A percentile compares a stretch with the other conserved stretches of the same genome.
These are phyloP conservation scores for Mirounga angustirostris DNA, from an alignment of 2,113 vertebrate species.

Conservation along the genomic window DNA sequence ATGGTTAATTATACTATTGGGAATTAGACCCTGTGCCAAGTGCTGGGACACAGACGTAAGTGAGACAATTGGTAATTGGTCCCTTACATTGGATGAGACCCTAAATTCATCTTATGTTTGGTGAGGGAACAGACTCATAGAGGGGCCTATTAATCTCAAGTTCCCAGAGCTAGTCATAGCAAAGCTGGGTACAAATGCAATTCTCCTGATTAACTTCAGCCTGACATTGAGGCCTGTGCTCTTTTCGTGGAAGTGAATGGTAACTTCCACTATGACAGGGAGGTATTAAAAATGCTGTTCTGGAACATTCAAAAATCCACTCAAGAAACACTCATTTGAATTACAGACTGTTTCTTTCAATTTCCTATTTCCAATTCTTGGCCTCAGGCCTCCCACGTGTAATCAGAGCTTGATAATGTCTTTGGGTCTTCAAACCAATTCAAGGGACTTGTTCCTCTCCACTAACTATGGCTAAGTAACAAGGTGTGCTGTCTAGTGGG, in stretches of 20 bases:
- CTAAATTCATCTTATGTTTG: not conserved
- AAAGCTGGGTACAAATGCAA: not conserved
- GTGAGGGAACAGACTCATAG: not conserved
- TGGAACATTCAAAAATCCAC: constrained; percentile 9
- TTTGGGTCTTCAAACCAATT: not conserved
- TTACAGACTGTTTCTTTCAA: not conserved
- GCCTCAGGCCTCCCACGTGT: not conserved
- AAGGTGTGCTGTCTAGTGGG: not conserved
- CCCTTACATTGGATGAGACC: not conserved
- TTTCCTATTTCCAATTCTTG: not conserved
- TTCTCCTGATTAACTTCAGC: not conserved
- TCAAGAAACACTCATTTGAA: not conserved
- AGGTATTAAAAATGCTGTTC: not conserved
- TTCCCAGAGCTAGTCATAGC: not conserved
- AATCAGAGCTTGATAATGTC: not conserved
- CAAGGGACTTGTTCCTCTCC: not conserved
- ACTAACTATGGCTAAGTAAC: not conserved
- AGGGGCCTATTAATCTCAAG: not conserved
- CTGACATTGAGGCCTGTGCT: not conserved
- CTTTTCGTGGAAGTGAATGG: not conserved
- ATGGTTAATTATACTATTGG: not conserved
- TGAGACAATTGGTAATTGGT: not conserved
- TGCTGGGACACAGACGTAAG: not conserved
- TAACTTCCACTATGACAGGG: not conserved
- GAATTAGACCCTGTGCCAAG: not conserved